Evolutionary conservation across 2,113 vertebrate genomes (phyloP), one percentile per base, ranked within the genome.

Genomic region (Cisticola juncidis): DNA sequence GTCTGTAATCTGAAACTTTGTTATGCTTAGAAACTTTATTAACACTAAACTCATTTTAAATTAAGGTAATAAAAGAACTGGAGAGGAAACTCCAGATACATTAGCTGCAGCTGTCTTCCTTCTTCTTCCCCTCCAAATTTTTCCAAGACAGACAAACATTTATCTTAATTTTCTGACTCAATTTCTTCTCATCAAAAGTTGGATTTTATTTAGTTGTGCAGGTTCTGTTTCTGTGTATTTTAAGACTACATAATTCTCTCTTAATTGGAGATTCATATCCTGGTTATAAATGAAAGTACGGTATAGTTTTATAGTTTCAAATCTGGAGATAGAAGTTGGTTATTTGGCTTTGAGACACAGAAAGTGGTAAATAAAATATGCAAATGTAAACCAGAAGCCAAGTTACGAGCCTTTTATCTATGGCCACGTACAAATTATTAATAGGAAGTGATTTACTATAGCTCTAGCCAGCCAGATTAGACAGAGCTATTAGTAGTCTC

Each of bases 31-130:
- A 80, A 81, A 66, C 35, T 86, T 96, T 92, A 83, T 93, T 85
- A 96, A 54, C 72, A 90, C 82, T 92, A 95, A 93, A 84, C 68
- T 48, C 25, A 87, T 95, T 97, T 95, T 88, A 80, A 94, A 95
- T 94, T 93, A 94, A 91, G 60, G 61, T 18, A 95, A 94, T 90
- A 97, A 92, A 61, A 71, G 92, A 88, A 88, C 38, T 77, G 42
- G 50, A 62, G 70, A 96, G 54, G 50, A 93, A 92, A 88, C 36
- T 95, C 89, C 65, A 82, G 60, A 79, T 89, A 50, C 33, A 81
- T 62, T 80, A 89, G 57, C 45, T 86, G 8, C 28, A 64, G 73
- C 61, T 95, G 85, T 51, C 84, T 91, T 94, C 29, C 44, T 85
- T 65, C 82, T 95, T 91, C 84, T 83, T 96, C 70, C 71, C 38